Base-by-base conservation (phyloP, 1,140 invertebrate genomes). In the Coptotermes formosanus region DNA sequence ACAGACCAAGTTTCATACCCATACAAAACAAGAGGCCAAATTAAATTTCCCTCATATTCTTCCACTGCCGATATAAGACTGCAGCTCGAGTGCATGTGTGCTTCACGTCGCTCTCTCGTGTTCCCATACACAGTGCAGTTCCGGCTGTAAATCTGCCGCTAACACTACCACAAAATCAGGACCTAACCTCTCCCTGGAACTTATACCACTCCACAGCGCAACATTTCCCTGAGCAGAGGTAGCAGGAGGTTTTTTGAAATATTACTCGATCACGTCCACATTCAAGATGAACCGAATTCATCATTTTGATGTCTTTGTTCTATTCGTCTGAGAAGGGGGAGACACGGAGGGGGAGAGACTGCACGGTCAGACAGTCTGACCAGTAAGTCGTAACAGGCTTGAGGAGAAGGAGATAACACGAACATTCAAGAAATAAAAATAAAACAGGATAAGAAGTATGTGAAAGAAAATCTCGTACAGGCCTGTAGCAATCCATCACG, bases 271-370 rank as follows among this genome's bases (percentile, higher is more conserved):
- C 90, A 90, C 90, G 90, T 89, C 89, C 88, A 88, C 89, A 89
- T 89, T 90, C 89, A 89, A 90, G 90, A 91, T 90, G 90, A 90
- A 90, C 89, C 89, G 88, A 89, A 91, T 91, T 89, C 89, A 90
- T 91, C 90, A 91, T 91, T 89, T 90, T 91, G 90, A 91, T 90
- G 90, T 90, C 90, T 91, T 90, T 90, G 90, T 91, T 91, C 90
- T 89, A 87, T 75, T 75, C 64, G 25, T 30, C n/a, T 75, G 64
- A 75, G 64, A 75, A 8, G 64, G 64, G n/a, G 25, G 25, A 9
- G n/a, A 16, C n/a, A 30, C 6, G n/a, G 9, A 30, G 64, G 64
- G 64, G 64, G 14, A 30, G n/a, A 6, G 64, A 25, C n/a, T 75
- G 64, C n/a, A 75, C 64, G 25, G 64, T 75, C 64, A 75, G 64